These are phyloP conservation scores for Etheostoma spectabile DNA, from an alignment of 2,113 vertebrate genomes.

Conservation along the genomic window DNA sequence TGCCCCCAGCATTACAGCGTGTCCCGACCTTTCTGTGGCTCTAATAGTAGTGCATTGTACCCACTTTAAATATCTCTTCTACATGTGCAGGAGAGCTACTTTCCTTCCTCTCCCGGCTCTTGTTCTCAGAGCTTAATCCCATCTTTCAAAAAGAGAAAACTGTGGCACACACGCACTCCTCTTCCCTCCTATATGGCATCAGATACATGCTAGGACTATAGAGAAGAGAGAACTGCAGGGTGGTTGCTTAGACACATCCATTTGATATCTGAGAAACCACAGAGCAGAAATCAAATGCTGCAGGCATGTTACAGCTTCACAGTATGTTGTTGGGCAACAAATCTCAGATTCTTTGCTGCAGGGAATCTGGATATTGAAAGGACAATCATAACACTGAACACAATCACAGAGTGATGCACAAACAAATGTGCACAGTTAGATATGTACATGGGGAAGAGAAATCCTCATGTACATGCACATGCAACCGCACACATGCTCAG, in stretches of 20 bases:
- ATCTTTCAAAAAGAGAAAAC: conserved; percentile 33
- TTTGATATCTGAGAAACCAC: conserved; percentile 58
- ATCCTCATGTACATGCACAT: not conserved
- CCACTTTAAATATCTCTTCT: conserved; percentile 50
- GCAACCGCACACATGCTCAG: conserved; percentile 1
- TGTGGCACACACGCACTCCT: conserved; percentile 12
- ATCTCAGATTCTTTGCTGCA: conserved; percentile 47
- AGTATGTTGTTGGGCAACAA: conserved; percentile 41
- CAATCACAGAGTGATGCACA: conserved; percentile 18
- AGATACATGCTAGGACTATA: conserved; percentile 43
- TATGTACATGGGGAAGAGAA: conserved; percentile 8
- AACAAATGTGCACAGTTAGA: conserved; percentile 45
- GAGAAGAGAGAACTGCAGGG: conserved; percentile 43
- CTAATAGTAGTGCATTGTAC: conserved; percentile 15
- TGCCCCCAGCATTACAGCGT: conserved; percentile 37
- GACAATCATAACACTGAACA: conserved; percentile 41
- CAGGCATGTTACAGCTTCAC: conserved; percentile 51
- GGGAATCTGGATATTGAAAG: conserved; percentile 36
- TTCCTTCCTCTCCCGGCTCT: conserved; percentile 19
- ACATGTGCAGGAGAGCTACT: conserved; percentile 12
- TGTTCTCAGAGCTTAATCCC: conserved; percentile 49
- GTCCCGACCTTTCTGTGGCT: conserved; percentile 61
- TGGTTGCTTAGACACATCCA: conserved; percentile 46
- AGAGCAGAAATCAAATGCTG: conserved; percentile 59
- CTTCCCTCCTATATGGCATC: conserved; percentile 25